Evolutionary conservation across 2,888 invertebrate genomes (phyloP), one percentile per base, ranked within the genome.

Genomic region (Apamea monoglypha): DNA sequence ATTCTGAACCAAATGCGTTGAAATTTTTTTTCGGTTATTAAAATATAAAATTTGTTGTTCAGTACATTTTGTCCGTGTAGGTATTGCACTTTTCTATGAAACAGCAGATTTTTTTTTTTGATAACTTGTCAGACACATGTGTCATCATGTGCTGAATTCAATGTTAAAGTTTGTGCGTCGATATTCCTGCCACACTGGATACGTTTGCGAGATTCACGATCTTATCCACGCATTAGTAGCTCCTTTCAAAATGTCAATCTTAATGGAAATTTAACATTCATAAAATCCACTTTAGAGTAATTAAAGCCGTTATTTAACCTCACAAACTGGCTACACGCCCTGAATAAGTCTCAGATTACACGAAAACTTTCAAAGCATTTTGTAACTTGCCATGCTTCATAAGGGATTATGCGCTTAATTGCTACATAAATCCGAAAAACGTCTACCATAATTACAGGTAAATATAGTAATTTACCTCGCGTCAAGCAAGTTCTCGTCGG

Each of bases 341-440:
- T 89, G 87, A 88, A 92, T 91, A 90, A 88, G 87, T 82, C 84
- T 89, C 85, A 59, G 82, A 90, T 91, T 90, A 90, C 89, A 88
- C 76, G 85, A 86, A 88, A 80, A 87, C 81, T 90, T 90, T 87
- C 83, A 86, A 89, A 91, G 88, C 85, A 90, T 91, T 91, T 91
- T 88, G 90, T 87, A 90, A 91, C 86, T 81, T 88, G 88, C 90
- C 87, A 89, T 88, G 87, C 88, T 90, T 90, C 88, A 84, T 85
- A 91, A 86, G 86, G 91, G 88, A 91, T 91, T 91, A 90, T 89
- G 87, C 81, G 78, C 82, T 91, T 91, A 92, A 92, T 92, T 92
- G 92, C 91, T 75, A 85, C 90, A 92, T 94, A 94, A 94, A 94
- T 94, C 90, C 90, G 79, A 92, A 93, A 92, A 92, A 84, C 87